Percentiles rank a stretch among this genome's conserved stretches.
Evolutionary conservation across 2,113 vertebrate species (phyloP).

Genomic region (Oreotrochilus melanogaster): DNA sequence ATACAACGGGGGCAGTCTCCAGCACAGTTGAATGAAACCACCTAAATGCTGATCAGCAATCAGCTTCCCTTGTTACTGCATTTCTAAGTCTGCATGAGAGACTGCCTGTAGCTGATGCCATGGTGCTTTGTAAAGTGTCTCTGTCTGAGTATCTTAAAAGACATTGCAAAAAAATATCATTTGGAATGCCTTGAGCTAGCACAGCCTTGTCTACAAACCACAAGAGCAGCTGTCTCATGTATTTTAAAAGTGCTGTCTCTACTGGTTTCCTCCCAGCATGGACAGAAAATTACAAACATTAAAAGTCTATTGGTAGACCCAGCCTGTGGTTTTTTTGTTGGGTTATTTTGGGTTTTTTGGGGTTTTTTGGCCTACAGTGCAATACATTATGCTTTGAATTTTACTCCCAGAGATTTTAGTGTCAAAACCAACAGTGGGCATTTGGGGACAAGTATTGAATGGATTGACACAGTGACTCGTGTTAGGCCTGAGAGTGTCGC

Average conservation of each 20-base stretch:
- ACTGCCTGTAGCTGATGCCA: neutral
- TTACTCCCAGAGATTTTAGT: neutral
- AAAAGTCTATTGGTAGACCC: neutral
- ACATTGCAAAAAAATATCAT: neutral
- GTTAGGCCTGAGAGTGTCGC: neutral
- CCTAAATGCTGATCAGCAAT: neutral
- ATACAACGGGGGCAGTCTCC: neutral
- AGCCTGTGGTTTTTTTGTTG: neutral
- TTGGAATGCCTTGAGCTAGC: constrained; percentile 25
- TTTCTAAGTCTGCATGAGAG: neutral
- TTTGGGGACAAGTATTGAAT: neutral
- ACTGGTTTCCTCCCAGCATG: constrained; percentile 19
- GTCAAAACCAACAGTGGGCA: neutral
- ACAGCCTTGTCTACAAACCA: neutral
- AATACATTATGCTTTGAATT: neutral
- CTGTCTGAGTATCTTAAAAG: constrained; percentile 23
- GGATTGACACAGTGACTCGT: neutral
- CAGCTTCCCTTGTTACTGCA: constrained; percentile 6
- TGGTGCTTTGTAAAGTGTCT: neutral
- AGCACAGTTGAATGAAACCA: neutral
- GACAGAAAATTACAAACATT: constrained; percentile 27
- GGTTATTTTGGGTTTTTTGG: neutral
- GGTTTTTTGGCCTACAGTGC: neutral
- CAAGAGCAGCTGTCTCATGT: neutral
- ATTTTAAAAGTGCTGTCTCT: constrained; percentile 27